These are phyloP conservation scores for Andricus quercusramuli DNA, from an alignment of 2,888 invertebrate genomes.

Conservation along the genomic window DNA sequence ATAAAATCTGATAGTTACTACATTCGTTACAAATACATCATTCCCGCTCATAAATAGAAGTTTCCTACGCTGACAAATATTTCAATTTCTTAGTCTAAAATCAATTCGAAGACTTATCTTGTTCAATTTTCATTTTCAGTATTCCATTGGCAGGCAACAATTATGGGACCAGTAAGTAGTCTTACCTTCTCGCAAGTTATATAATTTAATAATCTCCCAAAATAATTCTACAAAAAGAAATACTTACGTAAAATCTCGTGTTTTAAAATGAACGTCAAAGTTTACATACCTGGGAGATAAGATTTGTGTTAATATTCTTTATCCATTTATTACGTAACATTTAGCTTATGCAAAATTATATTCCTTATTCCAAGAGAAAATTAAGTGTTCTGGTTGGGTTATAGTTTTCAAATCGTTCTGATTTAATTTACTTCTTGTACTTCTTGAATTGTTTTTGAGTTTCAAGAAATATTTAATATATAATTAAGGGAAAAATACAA, in stretches of 20 bases:
- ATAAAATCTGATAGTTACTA: neutral
- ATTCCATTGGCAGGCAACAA: slow-evolving; percentile 99
- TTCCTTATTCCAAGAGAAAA: neutral
- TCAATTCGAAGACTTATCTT: slow-evolving; percentile 42
- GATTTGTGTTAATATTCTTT: slow-evolving; percentile 15
- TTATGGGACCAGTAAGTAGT: slow-evolving; percentile 98
- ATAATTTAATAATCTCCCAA: neutral
- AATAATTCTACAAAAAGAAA: neutral
- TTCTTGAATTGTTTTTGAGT: neutral
- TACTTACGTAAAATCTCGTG: too few species aligned
- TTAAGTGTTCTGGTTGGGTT: neutral
- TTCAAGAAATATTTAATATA: neutral
- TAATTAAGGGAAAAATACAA: neutral
- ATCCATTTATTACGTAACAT: slow-evolving; percentile 35
- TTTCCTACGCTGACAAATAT: too few species aligned
- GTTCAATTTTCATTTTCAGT: slow-evolving; percentile 85
- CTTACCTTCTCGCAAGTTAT: slow-evolving; percentile 3
- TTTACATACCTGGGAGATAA: neutral
- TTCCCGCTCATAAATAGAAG: too few species aligned
- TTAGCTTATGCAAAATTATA: slow-evolving; percentile 30
- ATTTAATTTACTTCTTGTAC: neutral
- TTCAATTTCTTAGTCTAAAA: neutral
- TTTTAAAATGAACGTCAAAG: too few species aligned
- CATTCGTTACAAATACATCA: too few species aligned
- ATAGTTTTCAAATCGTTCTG: neutral